Evolutionary conservation across 2,888 invertebrate species (phyloP).

Genomic region (Priocnemis perturbator): DNA sequence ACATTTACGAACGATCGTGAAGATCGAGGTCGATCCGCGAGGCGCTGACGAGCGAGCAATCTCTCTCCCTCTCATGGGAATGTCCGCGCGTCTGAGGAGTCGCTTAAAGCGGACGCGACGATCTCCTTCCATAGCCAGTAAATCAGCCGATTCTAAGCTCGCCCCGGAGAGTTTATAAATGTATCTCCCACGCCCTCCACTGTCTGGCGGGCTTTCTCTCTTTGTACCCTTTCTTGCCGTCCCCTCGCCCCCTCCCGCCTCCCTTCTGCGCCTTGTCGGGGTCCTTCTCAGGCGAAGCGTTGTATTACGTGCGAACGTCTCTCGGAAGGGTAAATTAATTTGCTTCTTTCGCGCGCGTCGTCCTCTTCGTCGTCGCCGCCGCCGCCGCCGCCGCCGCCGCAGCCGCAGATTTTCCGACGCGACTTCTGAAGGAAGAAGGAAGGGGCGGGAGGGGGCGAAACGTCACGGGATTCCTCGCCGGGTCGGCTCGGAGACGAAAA

Average conservation of each 20-base stretch:
- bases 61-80: not conserved
- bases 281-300: constrained; percentile 37
- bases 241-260: too few species aligned
- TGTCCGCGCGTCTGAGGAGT: constrained; percentile 18
- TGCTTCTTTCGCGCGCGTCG: constrained; percentile 46
- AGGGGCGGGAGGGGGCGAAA: too few species aligned
- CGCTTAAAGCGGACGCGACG: constrained; percentile 47
- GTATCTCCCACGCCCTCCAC: constrained; percentile 72
- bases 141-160: constrained; percentile 63
- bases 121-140: constrained; percentile 57
- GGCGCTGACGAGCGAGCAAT: not conserved
- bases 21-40: not conserved
- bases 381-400: constrained; percentile 10
- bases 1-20: not conserved
- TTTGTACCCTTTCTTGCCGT: constrained; percentile 40
- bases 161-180: constrained; percentile 68
- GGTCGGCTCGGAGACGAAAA: too few species aligned
- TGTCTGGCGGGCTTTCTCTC: constrained; percentile 63
- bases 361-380: constrained; percentile 13
- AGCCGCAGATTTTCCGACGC: constrained; percentile 18
- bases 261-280: too few species aligned
- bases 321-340: constrained; percentile 58
- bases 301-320: constrained; percentile 58
- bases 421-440: too few species aligned
- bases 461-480: too few species aligned